Conservation (phyloP, 2,113 vertebrate species). For the Syngnathus typhle region DNA sequence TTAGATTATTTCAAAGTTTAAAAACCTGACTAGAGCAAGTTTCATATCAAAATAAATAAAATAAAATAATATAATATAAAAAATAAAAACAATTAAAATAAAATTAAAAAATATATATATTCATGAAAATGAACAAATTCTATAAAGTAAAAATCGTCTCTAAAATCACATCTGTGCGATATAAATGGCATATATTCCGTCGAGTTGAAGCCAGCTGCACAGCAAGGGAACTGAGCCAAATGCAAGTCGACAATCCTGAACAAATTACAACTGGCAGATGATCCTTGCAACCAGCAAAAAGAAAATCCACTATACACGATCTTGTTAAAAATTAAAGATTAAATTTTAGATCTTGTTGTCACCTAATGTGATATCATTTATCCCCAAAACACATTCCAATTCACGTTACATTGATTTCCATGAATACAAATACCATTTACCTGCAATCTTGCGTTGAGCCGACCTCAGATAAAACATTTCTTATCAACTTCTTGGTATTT, state of each 20-base stretch:
- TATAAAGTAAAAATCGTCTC: no score
- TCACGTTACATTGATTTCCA: background rate
- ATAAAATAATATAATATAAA: no score
- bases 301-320: background rate
- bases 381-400: no score
- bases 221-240: background rate
- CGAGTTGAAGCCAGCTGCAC: background rate
- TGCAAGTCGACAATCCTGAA: background rate
- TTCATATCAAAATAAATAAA: background rate
- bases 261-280: background rate
- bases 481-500: constrained; percentile 7
- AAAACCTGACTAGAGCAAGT: background rate
- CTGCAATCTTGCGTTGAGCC: constrained; percentile 8
- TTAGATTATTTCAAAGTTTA: no score
- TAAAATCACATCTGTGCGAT: background rate
- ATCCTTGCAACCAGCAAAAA: background rate
- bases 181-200: background rate
- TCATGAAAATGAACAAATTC: no score
- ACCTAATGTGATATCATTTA: no score
- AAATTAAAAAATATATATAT: no score
- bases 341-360: no score
- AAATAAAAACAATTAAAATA: no score
- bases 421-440: constrained; percentile 23
- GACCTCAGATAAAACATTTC: background rate
- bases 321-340: no score